Conservation (phyloP, 2,113 vertebrate genomes). For the Caranx ignobilis region DNA sequence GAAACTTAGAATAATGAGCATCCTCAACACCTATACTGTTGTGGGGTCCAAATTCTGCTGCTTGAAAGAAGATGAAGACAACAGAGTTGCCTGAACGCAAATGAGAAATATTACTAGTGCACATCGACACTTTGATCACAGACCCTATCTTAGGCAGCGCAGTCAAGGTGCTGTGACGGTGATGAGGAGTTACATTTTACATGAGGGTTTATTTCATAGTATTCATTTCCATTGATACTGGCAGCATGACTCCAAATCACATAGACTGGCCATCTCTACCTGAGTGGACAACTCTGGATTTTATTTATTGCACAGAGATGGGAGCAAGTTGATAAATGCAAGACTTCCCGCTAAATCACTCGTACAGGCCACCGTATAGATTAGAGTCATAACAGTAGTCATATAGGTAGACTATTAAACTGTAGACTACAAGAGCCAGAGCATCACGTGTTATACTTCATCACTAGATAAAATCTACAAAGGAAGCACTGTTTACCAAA, state of each 20-base stretch:
- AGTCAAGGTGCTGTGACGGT: background rate
- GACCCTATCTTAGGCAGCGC: too few relatives aligned
- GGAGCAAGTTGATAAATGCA: background rate
- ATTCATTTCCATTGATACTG: background rate
- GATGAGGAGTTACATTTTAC: background rate
- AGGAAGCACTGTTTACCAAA: constrained; percentile 42
- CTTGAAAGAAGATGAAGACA: background rate
- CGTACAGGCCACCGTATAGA: background rate
- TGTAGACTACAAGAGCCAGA: constrained; percentile 1
- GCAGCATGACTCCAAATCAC: background rate
- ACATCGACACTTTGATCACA: too few relatives aligned
- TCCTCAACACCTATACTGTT: too few relatives aligned
- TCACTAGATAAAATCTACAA: constrained; percentile 50
- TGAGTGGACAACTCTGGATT: too few relatives aligned
- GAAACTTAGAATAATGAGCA: background rate
- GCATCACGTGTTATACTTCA: background rate
- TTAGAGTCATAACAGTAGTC: background rate
- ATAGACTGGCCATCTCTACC: background rate
- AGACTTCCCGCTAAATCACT: background rate
- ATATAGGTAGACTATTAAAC: background rate
- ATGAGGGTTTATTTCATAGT: background rate
- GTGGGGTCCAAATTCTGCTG: background rate
- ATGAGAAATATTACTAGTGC: too few relatives aligned
- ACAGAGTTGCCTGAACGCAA: background rate
- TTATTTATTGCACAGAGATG: background rate